Evolutionary conservation across 2,888 invertebrate genomes (phyloP), one percentile per base, ranked within the genome.

Genomic region (Acanthoscelides obtectus): DNA sequence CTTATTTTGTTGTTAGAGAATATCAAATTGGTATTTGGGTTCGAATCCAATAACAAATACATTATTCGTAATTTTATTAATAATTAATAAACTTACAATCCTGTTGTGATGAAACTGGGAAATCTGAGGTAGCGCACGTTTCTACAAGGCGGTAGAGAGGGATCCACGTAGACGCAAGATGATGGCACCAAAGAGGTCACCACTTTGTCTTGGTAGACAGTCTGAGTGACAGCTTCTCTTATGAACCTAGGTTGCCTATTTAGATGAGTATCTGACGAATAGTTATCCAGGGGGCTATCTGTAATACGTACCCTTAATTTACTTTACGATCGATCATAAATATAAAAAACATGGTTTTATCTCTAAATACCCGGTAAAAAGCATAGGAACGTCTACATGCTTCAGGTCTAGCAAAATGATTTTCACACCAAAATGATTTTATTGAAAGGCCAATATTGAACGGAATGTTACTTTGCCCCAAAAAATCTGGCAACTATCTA

Each of bases 91-190:
- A 77, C 78, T 79, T 77, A 81, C 80, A 20, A n/a, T 64, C 75
- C 69, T 27, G 76, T 74, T 8, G 75, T 22, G n/a, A 72, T 73
- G 70, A 83, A 78, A 69, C 79, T 75, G 2, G 84, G 83, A 75
- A 83, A 81, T 21, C 78, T 77, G 68, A 85, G 74, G 75, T 81
- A 83, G 21, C 85, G 75, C 12, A 84, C 82, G 73, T 81, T 82
- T 77, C 85, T 78, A 74, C 86, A 86, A 0, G 83, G 83, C 12
- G 83, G 84, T 69, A 86, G 76, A 27, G 84, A 83, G 0, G 85
- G 75, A 66, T 83, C 84, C 2, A 86, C 81, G 70, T 82, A 82
- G 3, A 85, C 82, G 74, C 86, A 86, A 0, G 85, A 85, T 0
- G 85, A 84, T n/a, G 86, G 84, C 19, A 84, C 79, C 69, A 82